Base-by-base conservation (phyloP, 2,113 vertebrate genomes). In the Scomber colias region DNA sequence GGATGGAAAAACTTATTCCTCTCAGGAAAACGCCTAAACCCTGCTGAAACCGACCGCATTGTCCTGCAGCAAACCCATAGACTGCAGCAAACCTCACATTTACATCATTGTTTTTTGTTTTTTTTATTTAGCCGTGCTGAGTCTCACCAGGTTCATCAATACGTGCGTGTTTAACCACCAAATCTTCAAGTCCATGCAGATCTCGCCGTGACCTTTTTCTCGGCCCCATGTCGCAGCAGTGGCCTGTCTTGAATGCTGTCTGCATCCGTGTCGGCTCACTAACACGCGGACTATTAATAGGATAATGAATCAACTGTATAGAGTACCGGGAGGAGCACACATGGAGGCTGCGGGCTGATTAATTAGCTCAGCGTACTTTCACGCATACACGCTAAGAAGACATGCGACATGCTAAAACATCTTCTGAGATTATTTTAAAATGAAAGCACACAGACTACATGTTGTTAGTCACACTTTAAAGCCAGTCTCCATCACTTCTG, bases 151-250 rank as follows among this genome's bases (percentile, higher is more conserved):
- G 44, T 51, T 82, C 73, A 10, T 54, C 65, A 8, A 74, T 75
- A 21, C 78, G 73, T 3, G 86, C 77, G 10, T 60, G 79, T 88
- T 92, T 92, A 5, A 81, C n/a, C 16, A 61, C 77, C 53, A 83
- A 67, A 71, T 80, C 75, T 27, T 35, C 49, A 30, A 69, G 53
- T 49, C 82, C 51, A 7, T 0, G 30, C n/a, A 68, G 46, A 7
- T 71, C 53, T 55, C 48, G 2, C 48, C 1, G 71, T 49, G 77
- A 63, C 71, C 77, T 82, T 78, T 75, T 88, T 44, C 7, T 84
- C 61, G 69, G 83, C 7, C 60, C 81, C 83, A 85, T 40, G 9
- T 91, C 30, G 60, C 77, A 19, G 57, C 6, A 44, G 75, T 6
- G 17, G 35, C 35, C 46, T 13, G 24, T 27, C 24, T 27, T 27